Percentiles rank a stretch among this genome's conserved stretches.
These are phyloP conservation scores for Tortrix viridana DNA, from an alignment of 2,888 invertebrate genomes.

Conservation along the genomic window DNA sequence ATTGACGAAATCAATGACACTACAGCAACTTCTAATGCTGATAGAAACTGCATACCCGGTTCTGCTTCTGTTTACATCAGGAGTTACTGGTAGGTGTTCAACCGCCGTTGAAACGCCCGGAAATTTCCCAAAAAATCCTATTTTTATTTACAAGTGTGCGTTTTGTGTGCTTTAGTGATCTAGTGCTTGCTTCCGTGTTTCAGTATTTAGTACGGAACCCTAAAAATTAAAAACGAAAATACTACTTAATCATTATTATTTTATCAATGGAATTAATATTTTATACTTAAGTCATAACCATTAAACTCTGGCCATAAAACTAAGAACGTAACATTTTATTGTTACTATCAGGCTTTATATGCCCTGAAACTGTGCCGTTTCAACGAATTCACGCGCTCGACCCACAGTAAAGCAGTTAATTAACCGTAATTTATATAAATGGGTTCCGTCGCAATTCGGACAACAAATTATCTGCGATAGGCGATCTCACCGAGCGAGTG, in stretches of 20 bases:
- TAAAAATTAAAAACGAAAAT: too few species aligned
- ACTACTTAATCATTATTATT: neutral
- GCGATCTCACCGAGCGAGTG: constrained; percentile 59
- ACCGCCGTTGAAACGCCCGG: too few species aligned
- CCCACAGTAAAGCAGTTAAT: constrained; percentile 73
- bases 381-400: constrained; percentile 66
- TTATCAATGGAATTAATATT: constrained; percentile 32
- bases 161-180: too few species aligned
- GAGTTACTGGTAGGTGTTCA: too few species aligned
- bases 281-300: constrained; percentile 40
- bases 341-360: constrained; percentile 44
- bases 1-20: too few species aligned
- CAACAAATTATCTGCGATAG: constrained; percentile 71
- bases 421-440: constrained; percentile 77
- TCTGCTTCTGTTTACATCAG: too few species aligned
- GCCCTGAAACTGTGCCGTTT: constrained; percentile 59
- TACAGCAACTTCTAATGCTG: too few species aligned
- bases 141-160: too few species aligned
- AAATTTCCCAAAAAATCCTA: too few species aligned
- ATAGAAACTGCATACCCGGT: too few species aligned
- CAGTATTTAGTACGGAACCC: too few species aligned
- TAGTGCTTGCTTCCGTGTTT: too few species aligned
- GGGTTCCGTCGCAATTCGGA: constrained; percentile 65
- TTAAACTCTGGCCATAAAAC: constrained; percentile 40
- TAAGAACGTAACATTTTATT: constrained; percentile 59